Conservation (phyloP, 2,113 vertebrate genomes). For the Psilopogon haemacephalus region DNA sequence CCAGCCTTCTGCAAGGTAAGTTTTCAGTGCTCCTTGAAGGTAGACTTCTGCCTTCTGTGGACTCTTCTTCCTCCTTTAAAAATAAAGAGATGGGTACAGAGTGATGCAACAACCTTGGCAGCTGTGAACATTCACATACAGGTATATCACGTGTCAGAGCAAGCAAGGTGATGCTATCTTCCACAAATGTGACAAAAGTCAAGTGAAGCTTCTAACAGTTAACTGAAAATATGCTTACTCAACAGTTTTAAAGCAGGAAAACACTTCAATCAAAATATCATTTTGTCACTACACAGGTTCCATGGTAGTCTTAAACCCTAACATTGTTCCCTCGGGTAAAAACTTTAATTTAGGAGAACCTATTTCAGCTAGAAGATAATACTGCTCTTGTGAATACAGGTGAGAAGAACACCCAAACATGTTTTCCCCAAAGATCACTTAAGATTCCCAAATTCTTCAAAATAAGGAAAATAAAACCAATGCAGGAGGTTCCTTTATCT, state of each 20-base stretch:
- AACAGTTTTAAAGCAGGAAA: background rate
- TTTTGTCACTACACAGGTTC: background rate
- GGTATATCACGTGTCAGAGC: background rate
- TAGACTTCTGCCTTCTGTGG: conserved; percentile 89
- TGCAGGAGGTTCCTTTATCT: background rate
- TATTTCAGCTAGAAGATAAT: background rate
- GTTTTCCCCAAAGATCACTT: background rate
- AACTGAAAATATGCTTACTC: background rate
- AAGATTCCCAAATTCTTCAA: background rate
- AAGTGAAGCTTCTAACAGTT: background rate
- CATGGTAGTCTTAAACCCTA: background rate
- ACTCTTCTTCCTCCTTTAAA: conserved; percentile 88
- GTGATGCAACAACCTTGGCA: background rate
- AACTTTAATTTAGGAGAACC: background rate
- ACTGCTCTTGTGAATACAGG: background rate
- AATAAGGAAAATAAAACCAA: background rate
- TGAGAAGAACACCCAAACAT: background rate
- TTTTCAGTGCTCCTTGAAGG: conserved; percentile 90
- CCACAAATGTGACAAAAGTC: background rate
- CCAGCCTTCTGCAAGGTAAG: conserved; percentile 92
- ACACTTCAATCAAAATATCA: background rate
- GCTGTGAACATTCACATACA: background rate
- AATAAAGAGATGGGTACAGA: background rate
- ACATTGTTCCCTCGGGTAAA: background rate
- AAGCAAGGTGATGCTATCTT: background rate